Base-by-base conservation (phyloP, 2,888 invertebrate species). In the Andrena marginata region DNA sequence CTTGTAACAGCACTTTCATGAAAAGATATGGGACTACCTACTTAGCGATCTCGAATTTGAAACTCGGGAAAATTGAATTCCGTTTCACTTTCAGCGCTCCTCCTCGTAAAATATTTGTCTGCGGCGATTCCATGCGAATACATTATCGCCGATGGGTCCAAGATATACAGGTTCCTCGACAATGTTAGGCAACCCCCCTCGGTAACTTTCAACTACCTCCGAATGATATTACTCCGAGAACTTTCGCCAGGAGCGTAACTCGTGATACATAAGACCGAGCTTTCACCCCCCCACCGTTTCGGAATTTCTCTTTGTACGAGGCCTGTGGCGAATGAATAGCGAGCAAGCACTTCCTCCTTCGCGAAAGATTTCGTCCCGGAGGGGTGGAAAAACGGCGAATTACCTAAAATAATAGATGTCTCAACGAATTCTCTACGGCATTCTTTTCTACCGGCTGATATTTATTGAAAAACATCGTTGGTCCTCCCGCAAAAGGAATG, bases 301-400 rank as follows among this genome's bases (percentile, higher is more conserved):
- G 54, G 60, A 70, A 60, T 73, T 42, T 65, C 35, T 79, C 62
- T n/a, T 33, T 29, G 64, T 68, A 79, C 73, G 62, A 69, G 72
- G 59, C 68, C 77, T 68, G 62, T 48, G 33, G 56, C 67, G 42
- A 78, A 75, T 75, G 82, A 85, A 85, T 82, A 79, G 69, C 29
- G 62, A 72, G 62, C 71, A 77, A 73, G 56, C 68, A 56, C 20
- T 23, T 23, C 51, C n/a, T 60, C 20, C 26, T 31, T 0, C 23
- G n/a, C 10, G 10, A 54, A 71, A 65, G 49, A 51, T 70, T 71
- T 71, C 51, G 7, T 2, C 20, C 7, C n/a, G 8, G 8, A 2
- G n/a, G 7, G 10, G 16, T 49, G 31, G 26, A 49, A 42, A 67
- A 77, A 72, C 2, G 42, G 35, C 13, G 51, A 65, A 81, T 74